These are phyloP conservation scores for Mantis religiosa DNA, from an alignment of 2,888 invertebrate species.

Conservation along the genomic window DNA sequence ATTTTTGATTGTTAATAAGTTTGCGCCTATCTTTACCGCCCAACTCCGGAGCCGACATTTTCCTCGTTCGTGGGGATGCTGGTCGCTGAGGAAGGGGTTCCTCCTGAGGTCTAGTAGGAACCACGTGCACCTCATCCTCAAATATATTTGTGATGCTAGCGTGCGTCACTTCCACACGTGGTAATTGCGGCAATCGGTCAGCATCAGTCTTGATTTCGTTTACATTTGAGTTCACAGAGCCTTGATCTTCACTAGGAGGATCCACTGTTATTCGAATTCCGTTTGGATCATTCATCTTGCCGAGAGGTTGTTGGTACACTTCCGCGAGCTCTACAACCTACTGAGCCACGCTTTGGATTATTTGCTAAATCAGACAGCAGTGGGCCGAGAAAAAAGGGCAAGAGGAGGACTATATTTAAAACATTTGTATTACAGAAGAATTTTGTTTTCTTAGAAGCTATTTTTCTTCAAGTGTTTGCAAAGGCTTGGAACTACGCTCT, in stretches of 20 bases:
- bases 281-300: neutral
- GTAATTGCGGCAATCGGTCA: neutral
- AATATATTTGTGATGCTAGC: neutral
- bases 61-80: neutral
- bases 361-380: neutral
- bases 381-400: neutral
- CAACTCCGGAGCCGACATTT: conserved; percentile 10
- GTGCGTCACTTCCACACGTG: neutral
- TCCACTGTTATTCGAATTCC: neutral
- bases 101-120: neutral
- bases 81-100: neutral
- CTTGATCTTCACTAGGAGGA: neutral
- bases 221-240: neutral
- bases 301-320: neutral
- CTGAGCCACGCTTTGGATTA: neutral
- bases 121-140: neutral
- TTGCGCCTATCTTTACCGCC: neutral
- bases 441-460: neutral
- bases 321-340: neutral
- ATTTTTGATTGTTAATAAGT: neutral
- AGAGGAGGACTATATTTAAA: neutral
- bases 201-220: neutral
- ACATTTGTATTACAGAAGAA: neutral
- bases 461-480: neutral
- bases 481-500: neutral